These are phyloP conservation scores for Dendrocopos noguchii DNA, from an alignment of 2,113 vertebrate species.

Conservation along the genomic window DNA sequence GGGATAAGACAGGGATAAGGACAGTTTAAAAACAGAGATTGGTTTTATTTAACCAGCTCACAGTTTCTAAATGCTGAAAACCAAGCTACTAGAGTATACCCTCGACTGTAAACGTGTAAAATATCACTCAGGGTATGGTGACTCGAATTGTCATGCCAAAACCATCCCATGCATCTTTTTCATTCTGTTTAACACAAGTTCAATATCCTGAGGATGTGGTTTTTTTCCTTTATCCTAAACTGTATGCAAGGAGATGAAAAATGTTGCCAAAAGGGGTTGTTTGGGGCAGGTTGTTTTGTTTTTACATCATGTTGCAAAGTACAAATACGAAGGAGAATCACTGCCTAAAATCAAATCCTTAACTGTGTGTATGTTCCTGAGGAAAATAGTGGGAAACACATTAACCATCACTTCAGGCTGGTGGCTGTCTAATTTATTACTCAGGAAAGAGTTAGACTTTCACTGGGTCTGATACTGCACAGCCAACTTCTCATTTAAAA, in stretches of 20 bases:
- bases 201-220: not conserved
- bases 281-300: not conserved
- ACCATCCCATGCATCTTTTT: not conserved
- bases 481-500: slow-evolving; percentile 16
- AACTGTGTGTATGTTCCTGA: not conserved
- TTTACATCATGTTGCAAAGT: not conserved
- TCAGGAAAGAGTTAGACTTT: slow-evolving; percentile 19
- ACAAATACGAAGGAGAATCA: not conserved
- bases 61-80: not conserved
- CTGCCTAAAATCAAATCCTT: not conserved
- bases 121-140: not conserved
- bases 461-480: not conserved
- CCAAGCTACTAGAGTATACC: not conserved
- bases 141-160: not conserved
- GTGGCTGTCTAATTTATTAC: not conserved
- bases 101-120: not conserved
- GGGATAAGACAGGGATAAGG: not conserved
- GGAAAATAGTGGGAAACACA: slow-evolving; percentile 3
- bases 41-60: not conserved
- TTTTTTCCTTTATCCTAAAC: not conserved
- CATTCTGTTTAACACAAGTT: not conserved
- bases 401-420: not conserved
- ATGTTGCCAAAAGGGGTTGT: not conserved
- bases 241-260: not conserved
- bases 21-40: not conserved